Percentiles rank a stretch among this genome's conserved stretches.
These are phyloP conservation scores for Caenorhabditis becei DNA, from an alignment of 2,888 invertebrate genomes.

Conservation along the genomic window DNA sequence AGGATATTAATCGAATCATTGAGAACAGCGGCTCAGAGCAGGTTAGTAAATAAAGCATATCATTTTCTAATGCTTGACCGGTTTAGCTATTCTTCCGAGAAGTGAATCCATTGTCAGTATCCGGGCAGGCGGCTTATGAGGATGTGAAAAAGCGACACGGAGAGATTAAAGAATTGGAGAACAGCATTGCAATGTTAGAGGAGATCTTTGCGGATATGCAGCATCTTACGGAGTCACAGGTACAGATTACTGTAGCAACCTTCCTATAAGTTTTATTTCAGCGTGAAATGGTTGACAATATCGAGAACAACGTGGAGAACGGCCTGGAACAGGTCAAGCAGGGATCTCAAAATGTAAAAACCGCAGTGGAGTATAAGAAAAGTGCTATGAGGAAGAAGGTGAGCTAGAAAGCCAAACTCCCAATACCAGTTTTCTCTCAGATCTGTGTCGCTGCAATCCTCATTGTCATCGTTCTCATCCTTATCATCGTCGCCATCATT, in stretches of 20 bases:
- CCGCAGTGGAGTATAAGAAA: constrained; percentile 78
- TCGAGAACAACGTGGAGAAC: constrained; percentile 74
- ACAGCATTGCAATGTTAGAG: constrained; percentile 97
- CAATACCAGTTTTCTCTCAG: constrained; percentile 19
- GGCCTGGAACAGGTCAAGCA: constrained; percentile 69
- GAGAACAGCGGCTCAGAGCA: constrained; percentile 66
- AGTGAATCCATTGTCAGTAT: constrained; percentile 76
- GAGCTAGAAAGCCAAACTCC: not conserved
- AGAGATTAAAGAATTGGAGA: constrained; percentile 99
- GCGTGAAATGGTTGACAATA: constrained; percentile 77
- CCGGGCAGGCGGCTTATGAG: constrained; percentile 76
- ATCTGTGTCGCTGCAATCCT: constrained; percentile 67
- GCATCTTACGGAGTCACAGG: constrained; percentile 88
- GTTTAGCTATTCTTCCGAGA: constrained; percentile 78
- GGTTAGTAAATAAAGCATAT: constrained; percentile 16
- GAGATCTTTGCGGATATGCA: constrained; percentile 99
- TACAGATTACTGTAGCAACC: constrained; percentile 7
- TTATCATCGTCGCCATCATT: constrained; percentile 74
- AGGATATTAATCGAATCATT: constrained; percentile 77
- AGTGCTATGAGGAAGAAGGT: constrained; percentile 75
- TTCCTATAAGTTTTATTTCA: constrained; percentile 17
- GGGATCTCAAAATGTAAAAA: constrained; percentile 67
- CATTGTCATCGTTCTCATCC: constrained; percentile 68
- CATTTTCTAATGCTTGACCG: not conserved
- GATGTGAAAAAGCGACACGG: constrained; percentile 88